phyloP scores from a whole-genome alignment of 2,797 vertebrate genomes.

The Leuciscus waleckii region DNA sequence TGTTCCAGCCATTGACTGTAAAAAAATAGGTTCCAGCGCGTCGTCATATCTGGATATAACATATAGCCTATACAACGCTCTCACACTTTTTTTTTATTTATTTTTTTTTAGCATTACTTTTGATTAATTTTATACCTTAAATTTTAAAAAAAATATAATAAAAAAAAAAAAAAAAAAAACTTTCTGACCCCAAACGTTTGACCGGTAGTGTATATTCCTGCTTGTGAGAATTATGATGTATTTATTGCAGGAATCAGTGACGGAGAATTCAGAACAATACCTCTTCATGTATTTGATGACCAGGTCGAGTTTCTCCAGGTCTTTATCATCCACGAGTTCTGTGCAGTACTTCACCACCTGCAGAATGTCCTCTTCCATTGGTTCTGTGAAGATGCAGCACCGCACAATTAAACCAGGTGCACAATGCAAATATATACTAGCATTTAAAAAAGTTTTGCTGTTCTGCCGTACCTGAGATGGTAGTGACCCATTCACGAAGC shows the following conservation, averaged over 20 bases:
- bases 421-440: slow-evolving; percentile 59
- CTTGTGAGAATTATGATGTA: neutral
- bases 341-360: slow-evolving; percentile 98
- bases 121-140: neutral
- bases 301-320: slow-evolving; percentile 94
- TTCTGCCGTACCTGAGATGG: slow-evolving; percentile 82
- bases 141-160: neutral
- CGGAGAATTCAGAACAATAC: slow-evolving; percentile 60
- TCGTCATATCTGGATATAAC: too few species aligned
- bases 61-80: too few species aligned
- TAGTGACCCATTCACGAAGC: slow-evolving; percentile 95
- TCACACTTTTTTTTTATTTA: too few species aligned
- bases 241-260: neutral
- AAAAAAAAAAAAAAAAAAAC: neutral
- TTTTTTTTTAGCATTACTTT: too few species aligned
- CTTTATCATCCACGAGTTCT: slow-evolving; percentile 96
- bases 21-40: too few species aligned
- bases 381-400: slow-evolving; percentile 78
- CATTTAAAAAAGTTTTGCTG: neutral
- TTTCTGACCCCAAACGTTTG: neutral
- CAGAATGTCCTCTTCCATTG: slow-evolving; percentile 98
- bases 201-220: neutral
- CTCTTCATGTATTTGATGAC: slow-evolving; percentile 99
- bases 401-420: slow-evolving; percentile 59
- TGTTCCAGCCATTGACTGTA: too few species aligned